These are phyloP conservation scores for Trichomycterus rosablanca DNA, from an alignment of 2,113 vertebrate genomes.

Conservation along the genomic window DNA sequence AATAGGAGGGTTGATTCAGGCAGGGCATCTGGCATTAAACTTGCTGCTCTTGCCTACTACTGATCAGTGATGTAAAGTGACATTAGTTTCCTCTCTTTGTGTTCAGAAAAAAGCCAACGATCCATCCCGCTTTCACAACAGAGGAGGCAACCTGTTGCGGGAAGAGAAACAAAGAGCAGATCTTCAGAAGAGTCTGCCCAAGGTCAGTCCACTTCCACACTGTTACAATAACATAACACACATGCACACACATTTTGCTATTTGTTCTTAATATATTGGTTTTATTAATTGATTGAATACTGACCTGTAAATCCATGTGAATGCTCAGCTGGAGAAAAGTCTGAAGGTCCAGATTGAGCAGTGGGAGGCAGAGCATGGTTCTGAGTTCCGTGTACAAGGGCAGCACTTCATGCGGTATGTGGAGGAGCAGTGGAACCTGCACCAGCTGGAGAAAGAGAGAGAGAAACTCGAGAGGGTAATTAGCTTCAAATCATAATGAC, in stretches of 20 bases:
- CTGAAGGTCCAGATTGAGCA: conserved; percentile 72
- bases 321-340: conserved; percentile 80
- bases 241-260: not conserved
- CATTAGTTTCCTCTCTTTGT: not conserved
- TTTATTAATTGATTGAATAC: no score
- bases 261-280: no score
- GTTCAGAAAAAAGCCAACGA: conserved; percentile 76
- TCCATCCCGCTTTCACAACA: conserved; percentile 82
- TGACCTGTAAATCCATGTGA: not conserved
- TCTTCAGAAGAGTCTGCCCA: conserved; percentile 84
- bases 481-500: no score
- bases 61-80: not conserved
- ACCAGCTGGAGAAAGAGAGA: conserved; percentile 78
- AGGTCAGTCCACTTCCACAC: conserved; percentile 65
- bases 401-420: conserved; percentile 82
- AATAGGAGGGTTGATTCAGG: no score
- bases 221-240: not conserved
- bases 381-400: conserved; percentile 76
- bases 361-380: conserved; percentile 74
- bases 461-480: conserved; percentile 84
- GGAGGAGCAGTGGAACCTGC: conserved; percentile 77
- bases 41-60: no score
- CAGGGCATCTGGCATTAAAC: no score
- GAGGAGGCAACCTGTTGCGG: conserved; percentile 88
- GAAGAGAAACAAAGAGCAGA: conserved; percentile 88